Conservation (phyloP, 2,113 vertebrate species). For the Paracyprichromis sp. region DNA sequence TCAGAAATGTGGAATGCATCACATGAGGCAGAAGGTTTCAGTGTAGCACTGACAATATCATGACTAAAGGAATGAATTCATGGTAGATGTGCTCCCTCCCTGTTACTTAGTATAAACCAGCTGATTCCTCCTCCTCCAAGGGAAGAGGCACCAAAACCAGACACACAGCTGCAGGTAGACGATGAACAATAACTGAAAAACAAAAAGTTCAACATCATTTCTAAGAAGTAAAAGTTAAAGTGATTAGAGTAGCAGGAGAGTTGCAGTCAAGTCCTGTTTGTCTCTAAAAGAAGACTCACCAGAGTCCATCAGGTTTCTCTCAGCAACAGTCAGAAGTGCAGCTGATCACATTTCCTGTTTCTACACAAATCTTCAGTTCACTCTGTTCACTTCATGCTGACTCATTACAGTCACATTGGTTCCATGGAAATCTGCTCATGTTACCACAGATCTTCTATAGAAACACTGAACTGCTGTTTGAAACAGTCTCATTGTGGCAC, state of each 20-base stretch:
- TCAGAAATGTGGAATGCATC: background rate
- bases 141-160: background rate
- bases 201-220: background rate
- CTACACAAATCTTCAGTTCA: background rate
- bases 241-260: background rate
- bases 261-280: background rate
- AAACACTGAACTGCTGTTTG: background rate
- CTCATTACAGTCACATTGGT: background rate
- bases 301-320: background rate
- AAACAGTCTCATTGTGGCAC: background rate
- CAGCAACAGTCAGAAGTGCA: background rate
- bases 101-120: background rate
- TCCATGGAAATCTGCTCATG: background rate
- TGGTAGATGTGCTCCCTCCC: background rate
- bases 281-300: background rate
- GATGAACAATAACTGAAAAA: background rate
- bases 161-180: background rate
- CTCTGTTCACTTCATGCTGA: background rate
- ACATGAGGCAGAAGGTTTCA: background rate
- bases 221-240: background rate
- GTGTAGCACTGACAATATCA: background rate
- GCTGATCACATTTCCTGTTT: background rate
- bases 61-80: background rate
- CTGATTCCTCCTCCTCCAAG: background rate
- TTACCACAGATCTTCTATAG: background rate